A percentile compares a stretch with the other conserved stretches of the same genome.
These are phyloP conservation scores for Zaprionus capensis DNA, from an alignment of 1,140 invertebrate genomes.

Conservation along the genomic window DNA sequence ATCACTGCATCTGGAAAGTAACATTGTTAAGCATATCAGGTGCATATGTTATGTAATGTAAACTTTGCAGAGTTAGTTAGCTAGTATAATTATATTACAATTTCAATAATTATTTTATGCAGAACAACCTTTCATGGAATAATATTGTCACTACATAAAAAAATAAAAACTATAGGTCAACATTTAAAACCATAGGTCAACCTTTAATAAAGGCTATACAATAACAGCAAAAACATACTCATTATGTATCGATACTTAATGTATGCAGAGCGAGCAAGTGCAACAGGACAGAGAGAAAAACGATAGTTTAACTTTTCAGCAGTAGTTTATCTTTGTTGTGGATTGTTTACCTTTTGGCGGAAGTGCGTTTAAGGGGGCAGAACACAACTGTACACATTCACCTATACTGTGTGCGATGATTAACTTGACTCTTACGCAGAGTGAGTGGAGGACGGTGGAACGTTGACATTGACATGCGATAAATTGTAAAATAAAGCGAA, in stretches of 20 bases:
- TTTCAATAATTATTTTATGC: background rate
- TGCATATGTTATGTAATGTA: background rate
- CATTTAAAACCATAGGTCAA: too few species aligned
- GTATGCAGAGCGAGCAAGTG: background rate
- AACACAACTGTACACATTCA: background rate
- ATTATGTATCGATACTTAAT: constrained; percentile 4
- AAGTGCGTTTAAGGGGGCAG: background rate
- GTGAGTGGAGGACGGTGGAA: background rate
- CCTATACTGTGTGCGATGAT: background rate
- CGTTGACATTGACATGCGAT: background rate
- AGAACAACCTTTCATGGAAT: too few species aligned
- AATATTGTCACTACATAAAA: too few species aligned
- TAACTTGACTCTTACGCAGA: background rate
- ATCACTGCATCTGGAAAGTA: background rate
- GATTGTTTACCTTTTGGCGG: background rate
- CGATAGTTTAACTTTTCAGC: constrained; percentile 4
- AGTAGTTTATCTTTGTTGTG: background rate
- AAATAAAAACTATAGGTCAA: too few species aligned
- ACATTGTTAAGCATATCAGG: background rate
- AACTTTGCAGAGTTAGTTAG: background rate
- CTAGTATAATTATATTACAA: background rate
- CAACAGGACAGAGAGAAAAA: background rate
- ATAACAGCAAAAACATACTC: background rate
- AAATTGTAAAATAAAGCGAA: constrained; percentile 6
- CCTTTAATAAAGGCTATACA: background rate